Percentiles rank a stretch among this genome's conserved stretches.
phyloP scores from a whole-genome alignment of 2,113 vertebrate species.

The Crypturellus undulatus region DNA sequence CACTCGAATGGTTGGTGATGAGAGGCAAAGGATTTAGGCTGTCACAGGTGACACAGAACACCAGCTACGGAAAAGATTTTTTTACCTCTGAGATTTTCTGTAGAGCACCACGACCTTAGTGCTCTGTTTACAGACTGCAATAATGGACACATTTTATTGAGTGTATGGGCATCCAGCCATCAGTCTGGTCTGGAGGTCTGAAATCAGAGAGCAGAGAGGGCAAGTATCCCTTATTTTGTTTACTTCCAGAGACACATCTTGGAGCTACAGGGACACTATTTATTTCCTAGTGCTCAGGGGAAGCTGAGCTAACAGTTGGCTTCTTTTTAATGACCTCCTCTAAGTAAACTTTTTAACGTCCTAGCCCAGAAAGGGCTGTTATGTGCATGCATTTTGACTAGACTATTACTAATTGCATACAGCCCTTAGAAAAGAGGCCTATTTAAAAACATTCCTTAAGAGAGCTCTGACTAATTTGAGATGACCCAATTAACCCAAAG shows the following conservation, averaged over 20 bases:
- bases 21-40: neutral
- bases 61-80: neutral
- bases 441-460: constrained; percentile 46
- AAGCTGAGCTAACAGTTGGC: constrained; percentile 33
- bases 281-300: neutral
- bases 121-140: constrained; percentile 7
- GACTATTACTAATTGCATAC: constrained; percentile 11
- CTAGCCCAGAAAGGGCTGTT: constrained; percentile 32
- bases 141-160: constrained; percentile 54
- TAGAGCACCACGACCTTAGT: neutral
- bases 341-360: constrained; percentile 35
- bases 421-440: constrained; percentile 27
- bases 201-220: constrained; percentile 40
- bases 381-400: neutral
- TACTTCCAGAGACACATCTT: constrained; percentile 40
- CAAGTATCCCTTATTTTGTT: constrained; percentile 51
- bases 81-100: neutral
- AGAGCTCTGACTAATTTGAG: constrained; percentile 63
- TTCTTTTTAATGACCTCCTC: constrained; percentile 36
- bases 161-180: constrained; percentile 26
- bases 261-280: neutral
- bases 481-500: constrained; percentile 68
- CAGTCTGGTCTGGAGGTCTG: constrained; percentile 18
- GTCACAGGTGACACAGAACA: neutral
- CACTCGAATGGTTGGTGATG: neutral